These are phyloP conservation scores for Sphaerolaimus hirsutus DNA, from an alignment of 2,888 invertebrate species.

Conservation along the genomic window DNA sequence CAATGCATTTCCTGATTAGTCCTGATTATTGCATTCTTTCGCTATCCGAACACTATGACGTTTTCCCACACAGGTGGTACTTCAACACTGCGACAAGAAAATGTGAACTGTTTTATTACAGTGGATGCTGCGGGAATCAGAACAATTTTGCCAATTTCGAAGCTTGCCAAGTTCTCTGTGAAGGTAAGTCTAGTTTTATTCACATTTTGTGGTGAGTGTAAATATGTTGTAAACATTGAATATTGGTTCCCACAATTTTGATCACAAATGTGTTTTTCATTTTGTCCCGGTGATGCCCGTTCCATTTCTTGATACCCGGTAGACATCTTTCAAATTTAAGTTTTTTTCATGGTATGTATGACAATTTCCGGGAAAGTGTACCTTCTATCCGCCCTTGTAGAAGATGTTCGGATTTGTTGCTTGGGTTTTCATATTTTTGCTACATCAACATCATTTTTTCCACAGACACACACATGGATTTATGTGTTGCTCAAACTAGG, in stretches of 20 bases:
- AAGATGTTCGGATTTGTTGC: no score
- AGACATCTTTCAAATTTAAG: no score
- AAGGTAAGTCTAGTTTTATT: slow-evolving; percentile 15
- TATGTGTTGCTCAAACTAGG: no score
- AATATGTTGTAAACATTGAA: no score
- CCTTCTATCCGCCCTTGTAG: no score
- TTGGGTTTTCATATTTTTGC: not conserved
- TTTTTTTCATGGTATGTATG: no score
- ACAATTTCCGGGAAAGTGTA: no score
- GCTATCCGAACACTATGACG: not conserved
- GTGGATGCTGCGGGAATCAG: slow-evolving; percentile 23
- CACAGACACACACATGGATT: no score
- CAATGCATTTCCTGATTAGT: not conserved
- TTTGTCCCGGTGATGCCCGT: not conserved
- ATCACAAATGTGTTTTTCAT: no score
- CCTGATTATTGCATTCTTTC: not conserved
- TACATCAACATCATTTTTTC: not conserved
- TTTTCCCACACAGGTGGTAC: slow-evolving; percentile 12
- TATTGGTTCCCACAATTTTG: no score
- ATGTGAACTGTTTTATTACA: slow-evolving; percentile 25
- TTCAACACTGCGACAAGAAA: slow-evolving; percentile 18
- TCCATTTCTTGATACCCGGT: no score
- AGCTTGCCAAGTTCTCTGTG: slow-evolving; percentile 19
- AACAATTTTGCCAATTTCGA: slow-evolving; percentile 24
- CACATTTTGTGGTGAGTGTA: not conserved